These are phyloP conservation scores for Anabacerthia variegaticeps DNA, from an alignment of 2,797 vertebrate genomes.

Conservation along the genomic window DNA sequence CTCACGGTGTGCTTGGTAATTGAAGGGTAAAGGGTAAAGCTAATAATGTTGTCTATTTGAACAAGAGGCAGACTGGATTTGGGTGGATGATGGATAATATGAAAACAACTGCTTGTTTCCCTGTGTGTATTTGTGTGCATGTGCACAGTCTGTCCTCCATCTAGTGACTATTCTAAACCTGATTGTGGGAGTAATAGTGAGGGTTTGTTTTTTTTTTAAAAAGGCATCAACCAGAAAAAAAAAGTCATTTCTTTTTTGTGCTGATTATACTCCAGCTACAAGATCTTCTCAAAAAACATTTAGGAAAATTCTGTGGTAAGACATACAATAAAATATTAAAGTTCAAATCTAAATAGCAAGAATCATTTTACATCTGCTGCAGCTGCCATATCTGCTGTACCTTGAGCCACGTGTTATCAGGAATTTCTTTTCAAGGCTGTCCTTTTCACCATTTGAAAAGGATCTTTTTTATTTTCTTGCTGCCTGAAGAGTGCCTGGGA, in stretches of 20 bases:
- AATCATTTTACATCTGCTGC: not conserved
- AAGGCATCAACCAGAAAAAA: not conserved
- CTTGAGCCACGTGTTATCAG: not conserved
- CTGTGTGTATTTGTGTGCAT: not conserved
- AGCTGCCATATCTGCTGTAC: not conserved
- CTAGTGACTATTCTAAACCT: not conserved
- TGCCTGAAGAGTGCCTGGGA: not conserved
- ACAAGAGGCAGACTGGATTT: not conserved
- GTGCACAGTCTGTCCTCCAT: not conserved
- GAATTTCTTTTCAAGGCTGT: not conserved
- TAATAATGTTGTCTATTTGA: not conserved
- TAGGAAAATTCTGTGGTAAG: not conserved
- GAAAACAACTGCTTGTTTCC: not conserved
- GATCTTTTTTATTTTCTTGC: not conserved
- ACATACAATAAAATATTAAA: not conserved
- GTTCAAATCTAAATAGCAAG: not conserved
- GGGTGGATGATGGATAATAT: not conserved
- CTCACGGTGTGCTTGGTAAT: not conserved
- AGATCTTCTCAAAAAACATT: not conserved
- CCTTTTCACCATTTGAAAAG: not conserved
- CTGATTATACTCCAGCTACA: not conserved
- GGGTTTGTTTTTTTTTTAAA: not conserved
- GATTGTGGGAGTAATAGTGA: not conserved
- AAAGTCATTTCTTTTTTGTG: not conserved
- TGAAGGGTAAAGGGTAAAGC: not conserved